phyloP scores from a whole-genome alignment of 2,888 invertebrate genomes.

The Drosophila neotestacea region DNA sequence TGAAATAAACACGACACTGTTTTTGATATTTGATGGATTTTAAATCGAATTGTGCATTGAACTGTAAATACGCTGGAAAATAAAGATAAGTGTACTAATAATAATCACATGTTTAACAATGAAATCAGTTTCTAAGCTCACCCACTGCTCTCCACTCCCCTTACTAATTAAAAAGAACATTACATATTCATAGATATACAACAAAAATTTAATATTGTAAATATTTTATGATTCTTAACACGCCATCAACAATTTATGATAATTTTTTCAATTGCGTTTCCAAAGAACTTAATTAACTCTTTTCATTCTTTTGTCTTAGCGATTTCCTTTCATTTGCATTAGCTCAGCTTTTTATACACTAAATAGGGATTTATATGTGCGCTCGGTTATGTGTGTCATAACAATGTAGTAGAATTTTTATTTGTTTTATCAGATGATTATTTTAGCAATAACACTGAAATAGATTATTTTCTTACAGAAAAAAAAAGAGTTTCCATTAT shows the following conservation, averaged over 20 bases:
- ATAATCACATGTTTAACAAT: constrained; percentile 70
- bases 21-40: constrained; percentile 7
- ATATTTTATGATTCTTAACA: constrained; percentile 42
- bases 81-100: constrained; percentile 59
- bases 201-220: constrained; percentile 22
- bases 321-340: too few species aligned
- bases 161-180: background rate
- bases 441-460: too few species aligned
- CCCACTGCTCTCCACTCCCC: background rate
- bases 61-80: constrained; percentile 58
- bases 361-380: too few species aligned
- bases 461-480: too few species aligned
- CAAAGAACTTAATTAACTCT: too few species aligned
- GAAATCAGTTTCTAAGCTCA: constrained; percentile 18
- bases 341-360: too few species aligned
- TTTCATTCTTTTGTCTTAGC: too few species aligned
- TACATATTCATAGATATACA: too few species aligned
- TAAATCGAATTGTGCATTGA: constrained; percentile 56
- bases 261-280: background rate
- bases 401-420: too few species aligned
- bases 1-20: constrained; percentile 35
- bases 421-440: too few species aligned
- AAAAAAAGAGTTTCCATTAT: too few species aligned
- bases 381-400: too few species aligned
- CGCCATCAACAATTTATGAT: constrained; percentile 5